These are phyloP conservation scores for Pseudoatta argentina DNA, from an alignment of 1,140 invertebrate species.

Conservation along the genomic window DNA sequence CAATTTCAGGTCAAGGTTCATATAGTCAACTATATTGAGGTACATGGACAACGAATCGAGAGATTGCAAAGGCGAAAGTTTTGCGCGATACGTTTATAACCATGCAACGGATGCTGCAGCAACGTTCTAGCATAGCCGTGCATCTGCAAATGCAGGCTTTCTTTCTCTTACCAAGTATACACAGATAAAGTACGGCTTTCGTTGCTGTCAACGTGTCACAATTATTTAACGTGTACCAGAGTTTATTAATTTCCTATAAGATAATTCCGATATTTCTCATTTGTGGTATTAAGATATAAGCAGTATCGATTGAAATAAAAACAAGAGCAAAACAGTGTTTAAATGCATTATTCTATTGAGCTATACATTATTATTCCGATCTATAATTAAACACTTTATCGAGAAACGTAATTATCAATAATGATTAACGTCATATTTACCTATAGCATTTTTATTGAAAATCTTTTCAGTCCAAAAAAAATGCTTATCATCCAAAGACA, in stretches of 20 bases:
- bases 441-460: not conserved
- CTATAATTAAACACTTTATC: not conserved
- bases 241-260: slow-evolving; percentile 17
- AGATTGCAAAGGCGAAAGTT: slow-evolving; percentile 60
- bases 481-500: not conserved
- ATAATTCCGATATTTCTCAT: slow-evolving; percentile 36
- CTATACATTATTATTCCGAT: no score
- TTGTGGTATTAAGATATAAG: not conserved
- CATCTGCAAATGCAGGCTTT: not conserved
- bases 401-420: not conserved
- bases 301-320: not conserved
- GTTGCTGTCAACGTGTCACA: slow-evolving; percentile 10
- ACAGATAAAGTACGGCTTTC: slow-evolving; percentile 42
- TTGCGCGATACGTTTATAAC: slow-evolving; percentile 53
- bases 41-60: slow-evolving; percentile 45
- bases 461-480: not conserved
- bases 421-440: not conserved
- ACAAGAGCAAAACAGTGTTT: not conserved
- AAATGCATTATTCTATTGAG: not conserved
- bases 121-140: slow-evolving; percentile 12
- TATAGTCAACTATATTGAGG: slow-evolving; percentile 35
- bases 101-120: slow-evolving; percentile 33
- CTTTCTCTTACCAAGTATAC: slow-evolving; percentile 4
- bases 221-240: slow-evolving; percentile 3
- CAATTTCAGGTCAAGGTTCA: slow-evolving; percentile 53